Percentiles rank a stretch among this genome's conserved stretches.
phyloP scores from a whole-genome alignment of 2,113 vertebrate species.

The Alosa alosa region DNA sequence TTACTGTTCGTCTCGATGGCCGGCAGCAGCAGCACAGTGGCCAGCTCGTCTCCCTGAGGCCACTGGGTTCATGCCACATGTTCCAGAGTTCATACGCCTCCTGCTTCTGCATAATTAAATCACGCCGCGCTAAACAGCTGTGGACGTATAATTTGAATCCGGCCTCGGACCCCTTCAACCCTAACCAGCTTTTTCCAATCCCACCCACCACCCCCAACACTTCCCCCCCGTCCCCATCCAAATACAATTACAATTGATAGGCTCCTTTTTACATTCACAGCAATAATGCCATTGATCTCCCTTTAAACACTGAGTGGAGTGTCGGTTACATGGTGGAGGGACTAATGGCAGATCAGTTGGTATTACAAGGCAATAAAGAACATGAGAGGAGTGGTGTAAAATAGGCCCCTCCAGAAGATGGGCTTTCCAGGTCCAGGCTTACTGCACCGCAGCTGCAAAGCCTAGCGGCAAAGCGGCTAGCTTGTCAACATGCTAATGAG shows the following conservation, averaged over 20 bases:
- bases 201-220: background rate
- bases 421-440: background rate
- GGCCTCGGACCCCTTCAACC: background rate
- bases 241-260: conserved; percentile 27
- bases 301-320: background rate
- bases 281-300: conserved; percentile 8
- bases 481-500: conserved; percentile 7
- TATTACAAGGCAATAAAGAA: conserved; percentile 19
- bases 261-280: conserved; percentile 24
- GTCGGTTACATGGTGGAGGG: background rate
- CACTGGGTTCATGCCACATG: conserved; percentile 25
- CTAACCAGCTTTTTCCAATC: conserved; percentile 26
- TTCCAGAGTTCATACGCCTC: conserved; percentile 13
- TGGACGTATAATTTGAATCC: conserved; percentile 6
- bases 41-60: background rate
- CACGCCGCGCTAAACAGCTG: background rate
- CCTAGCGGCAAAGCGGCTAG: background rate
- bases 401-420: background rate
- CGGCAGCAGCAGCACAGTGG: background rate
- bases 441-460: background rate
- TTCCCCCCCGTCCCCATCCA: background rate
- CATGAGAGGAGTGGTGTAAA: conserved; percentile 27
- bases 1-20: background rate
- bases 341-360: conserved; percentile 15
- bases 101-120: conserved; percentile 22